These are phyloP conservation scores for Pangasius macronema DNA, from an alignment of 2,797 vertebrate genomes.

Conservation along the genomic window DNA sequence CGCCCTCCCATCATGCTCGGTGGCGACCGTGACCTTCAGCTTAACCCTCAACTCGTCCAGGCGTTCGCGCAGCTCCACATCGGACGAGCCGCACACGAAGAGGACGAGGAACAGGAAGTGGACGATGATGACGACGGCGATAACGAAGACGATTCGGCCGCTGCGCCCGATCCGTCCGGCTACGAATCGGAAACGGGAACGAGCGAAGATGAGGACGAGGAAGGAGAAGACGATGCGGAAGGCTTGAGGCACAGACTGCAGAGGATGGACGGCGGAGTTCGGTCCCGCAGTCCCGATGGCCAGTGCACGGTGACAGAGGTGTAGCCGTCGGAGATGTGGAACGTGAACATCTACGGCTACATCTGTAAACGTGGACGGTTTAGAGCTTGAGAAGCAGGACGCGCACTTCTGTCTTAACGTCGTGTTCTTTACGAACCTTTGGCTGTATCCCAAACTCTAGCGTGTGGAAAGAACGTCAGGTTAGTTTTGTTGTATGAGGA, in stretches of 20 bases:
- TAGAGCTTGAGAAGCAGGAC: background rate
- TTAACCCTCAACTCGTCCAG: constrained; percentile 77
- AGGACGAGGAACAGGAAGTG: constrained; percentile 61
- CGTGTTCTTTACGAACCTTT: background rate
- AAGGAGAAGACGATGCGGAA: constrained; percentile 58
- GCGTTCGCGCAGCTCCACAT: constrained; percentile 87
- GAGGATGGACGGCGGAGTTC: constrained; percentile 67
- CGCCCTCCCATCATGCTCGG: constrained; percentile 81
- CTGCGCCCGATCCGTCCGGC: constrained; percentile 78
- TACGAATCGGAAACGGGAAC: constrained; percentile 81
- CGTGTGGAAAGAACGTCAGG: background rate
- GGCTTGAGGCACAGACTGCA: constrained; percentile 72
- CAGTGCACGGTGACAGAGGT: constrained; percentile 95
- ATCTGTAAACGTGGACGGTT: background rate
- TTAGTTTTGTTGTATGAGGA: background rate
- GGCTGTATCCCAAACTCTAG: constrained; percentile 16
- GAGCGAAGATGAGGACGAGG: constrained; percentile 77
- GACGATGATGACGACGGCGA: constrained; percentile 70
- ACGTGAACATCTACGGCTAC: background rate
- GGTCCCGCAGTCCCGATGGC: constrained; percentile 91
- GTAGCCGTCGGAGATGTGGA: constrained; percentile 68
- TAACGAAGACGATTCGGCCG: constrained; percentile 66
- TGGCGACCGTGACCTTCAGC: constrained; percentile 74
- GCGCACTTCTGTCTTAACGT: background rate
- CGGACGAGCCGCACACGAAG: constrained; percentile 76